Percentiles rank a stretch among this genome's conserved stretches.
Conservation (phyloP, 2,113 vertebrate species). For the Emydura subglobosa region DNA sequence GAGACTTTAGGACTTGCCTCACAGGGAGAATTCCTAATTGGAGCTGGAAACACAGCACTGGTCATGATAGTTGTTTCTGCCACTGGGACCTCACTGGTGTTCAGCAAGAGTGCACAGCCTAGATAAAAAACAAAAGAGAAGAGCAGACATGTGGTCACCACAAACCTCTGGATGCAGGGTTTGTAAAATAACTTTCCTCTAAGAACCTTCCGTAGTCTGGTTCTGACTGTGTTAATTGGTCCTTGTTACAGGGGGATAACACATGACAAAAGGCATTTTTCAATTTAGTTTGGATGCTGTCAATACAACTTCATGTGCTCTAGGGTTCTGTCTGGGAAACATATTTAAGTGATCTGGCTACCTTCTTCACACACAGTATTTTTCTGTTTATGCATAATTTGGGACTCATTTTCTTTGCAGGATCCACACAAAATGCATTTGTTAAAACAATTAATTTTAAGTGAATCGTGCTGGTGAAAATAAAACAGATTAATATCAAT, state of each 20-base stretch:
- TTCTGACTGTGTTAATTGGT: not conserved
- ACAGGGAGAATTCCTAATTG: constrained; percentile 93
- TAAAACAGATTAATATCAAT: not conserved
- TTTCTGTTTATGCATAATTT: not conserved
- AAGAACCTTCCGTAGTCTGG: not conserved
- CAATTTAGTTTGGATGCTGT: not conserved
- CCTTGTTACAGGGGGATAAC: not conserved
- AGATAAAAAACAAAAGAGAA: constrained; percentile 23
- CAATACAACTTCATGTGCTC: not conserved
- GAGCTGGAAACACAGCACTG: constrained; percentile 89
- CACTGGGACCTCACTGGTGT: constrained; percentile 83
- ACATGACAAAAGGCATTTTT: not conserved
- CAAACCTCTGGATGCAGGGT: not conserved
- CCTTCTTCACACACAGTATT: not conserved
- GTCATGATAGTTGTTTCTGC: constrained; percentile 81
- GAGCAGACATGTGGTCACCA: constrained; percentile 10
- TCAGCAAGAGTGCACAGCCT: constrained; percentile 86
- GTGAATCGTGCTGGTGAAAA: not conserved
- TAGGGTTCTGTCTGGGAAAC: not conserved
- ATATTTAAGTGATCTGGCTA: not conserved
- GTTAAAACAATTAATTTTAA: not conserved
- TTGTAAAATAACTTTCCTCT: not conserved
- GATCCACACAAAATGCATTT: not conserved
- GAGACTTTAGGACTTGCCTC: constrained; percentile 82
- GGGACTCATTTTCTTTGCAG: constrained; percentile 27